phyloP scores from a whole-genome alignment of 2,888 invertebrate species.

The Amiota minor region DNA sequence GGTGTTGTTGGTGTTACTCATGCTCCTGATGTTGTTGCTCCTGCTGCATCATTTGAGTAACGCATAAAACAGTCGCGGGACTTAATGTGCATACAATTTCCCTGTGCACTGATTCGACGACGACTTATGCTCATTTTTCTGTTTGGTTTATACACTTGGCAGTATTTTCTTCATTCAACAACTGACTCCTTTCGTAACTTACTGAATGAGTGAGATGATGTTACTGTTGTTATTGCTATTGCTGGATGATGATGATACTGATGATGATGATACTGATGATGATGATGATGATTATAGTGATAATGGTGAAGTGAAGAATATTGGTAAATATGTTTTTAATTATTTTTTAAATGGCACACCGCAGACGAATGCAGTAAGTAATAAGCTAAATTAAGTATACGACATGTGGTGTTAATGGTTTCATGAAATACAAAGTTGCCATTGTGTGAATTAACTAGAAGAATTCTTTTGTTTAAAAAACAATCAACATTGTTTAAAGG shows the following conservation, averaged over 20 bases:
- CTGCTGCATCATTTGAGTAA: conserved; percentile 22
- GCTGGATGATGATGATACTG: neutral
- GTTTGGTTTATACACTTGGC: neutral
- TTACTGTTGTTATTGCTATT: too few species aligned
- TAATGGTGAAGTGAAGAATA: neutral
- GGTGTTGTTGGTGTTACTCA: too few species aligned
- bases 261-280: neutral
- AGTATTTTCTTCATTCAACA: neutral
- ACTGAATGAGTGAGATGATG: too few species aligned
- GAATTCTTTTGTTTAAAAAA: too few species aligned
- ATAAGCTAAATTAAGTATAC: too few species aligned
- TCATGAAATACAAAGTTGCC: too few species aligned
- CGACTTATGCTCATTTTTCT: conserved; percentile 13
- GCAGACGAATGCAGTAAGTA: too few species aligned
- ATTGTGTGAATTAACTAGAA: too few species aligned
- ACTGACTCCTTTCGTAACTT: too few species aligned
- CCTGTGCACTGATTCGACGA: conserved; percentile 22
- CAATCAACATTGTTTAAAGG: too few species aligned
- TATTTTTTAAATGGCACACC: neutral
- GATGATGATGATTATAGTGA: neutral
- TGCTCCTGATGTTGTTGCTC: too few species aligned
- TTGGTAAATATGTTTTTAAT: conserved; percentile 12
- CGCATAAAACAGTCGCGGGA: conserved; percentile 6
- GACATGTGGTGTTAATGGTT: too few species aligned
- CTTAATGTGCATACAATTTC: conserved; percentile 23